Evolutionary conservation across 2,113 vertebrate genomes (phyloP).

Genomic region (Syrmaticus mikado): DNA sequence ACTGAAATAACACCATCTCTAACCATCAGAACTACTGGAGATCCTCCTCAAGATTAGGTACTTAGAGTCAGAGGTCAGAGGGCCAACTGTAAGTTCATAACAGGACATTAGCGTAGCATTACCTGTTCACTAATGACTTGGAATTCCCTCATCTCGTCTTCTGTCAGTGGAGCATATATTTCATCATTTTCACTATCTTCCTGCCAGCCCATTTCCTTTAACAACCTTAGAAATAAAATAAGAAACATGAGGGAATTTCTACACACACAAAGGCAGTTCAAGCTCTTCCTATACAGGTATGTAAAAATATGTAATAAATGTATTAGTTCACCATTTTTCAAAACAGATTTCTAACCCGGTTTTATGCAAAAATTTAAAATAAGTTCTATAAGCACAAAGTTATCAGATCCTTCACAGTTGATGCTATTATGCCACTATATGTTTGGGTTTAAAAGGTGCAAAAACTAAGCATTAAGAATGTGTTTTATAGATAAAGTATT

Average conservation of each 20-base stretch:
- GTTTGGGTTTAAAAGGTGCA: not conserved
- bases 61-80: too few species aligned
- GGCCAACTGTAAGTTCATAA: not conserved
- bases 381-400: not conserved
- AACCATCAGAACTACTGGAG: not conserved
- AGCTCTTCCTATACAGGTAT: not conserved
- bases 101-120: not conserved
- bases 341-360: not conserved
- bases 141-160: slow-evolving; percentile 88
- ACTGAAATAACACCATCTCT: not conserved
- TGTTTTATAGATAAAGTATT: not conserved
- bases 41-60: not conserved
- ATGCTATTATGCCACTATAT: not conserved
- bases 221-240: slow-evolving; percentile 69
- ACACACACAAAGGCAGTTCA: not conserved
- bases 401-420: not conserved
- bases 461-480: not conserved
- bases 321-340: not conserved
- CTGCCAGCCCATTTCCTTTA: slow-evolving; percentile 88
- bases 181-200: slow-evolving; percentile 87
- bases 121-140: slow-evolving; percentile 84
- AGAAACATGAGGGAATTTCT: not conserved
- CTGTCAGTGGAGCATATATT: slow-evolving; percentile 83
- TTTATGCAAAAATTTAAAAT: not conserved
- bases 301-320: not conserved